These are phyloP conservation scores for Lepidochitona cinerea DNA, from an alignment of 2,888 invertebrate genomes.

Conservation along the genomic window DNA sequence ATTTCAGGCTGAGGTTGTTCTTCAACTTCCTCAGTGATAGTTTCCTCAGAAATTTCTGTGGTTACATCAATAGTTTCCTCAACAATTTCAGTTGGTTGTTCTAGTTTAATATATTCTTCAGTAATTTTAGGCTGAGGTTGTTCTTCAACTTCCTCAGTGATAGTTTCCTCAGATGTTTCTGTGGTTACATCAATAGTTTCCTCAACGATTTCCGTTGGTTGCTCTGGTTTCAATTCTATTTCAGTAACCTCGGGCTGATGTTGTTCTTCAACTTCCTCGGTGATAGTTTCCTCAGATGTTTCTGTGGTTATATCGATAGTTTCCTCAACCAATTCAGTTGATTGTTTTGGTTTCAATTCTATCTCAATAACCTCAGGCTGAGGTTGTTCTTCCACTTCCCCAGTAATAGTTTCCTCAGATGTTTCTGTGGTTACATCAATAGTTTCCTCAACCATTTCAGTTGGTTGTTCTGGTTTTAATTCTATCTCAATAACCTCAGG, in stretches of 20 bases:
- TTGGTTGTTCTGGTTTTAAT: neutral
- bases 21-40: too few species aligned
- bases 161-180: too few species aligned
- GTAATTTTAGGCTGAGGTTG: too few species aligned
- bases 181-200: too few species aligned
- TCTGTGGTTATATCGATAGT: constrained; percentile 17
- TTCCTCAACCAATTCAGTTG: constrained; percentile 21
- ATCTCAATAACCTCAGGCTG: neutral
- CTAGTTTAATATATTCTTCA: too few species aligned
- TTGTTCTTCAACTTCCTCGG: neutral
- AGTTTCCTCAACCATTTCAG: constrained; percentile 13
- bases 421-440: constrained; percentile 16
- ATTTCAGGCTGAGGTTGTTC: too few species aligned
- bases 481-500: constrained; percentile 1
- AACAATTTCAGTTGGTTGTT: too few species aligned
- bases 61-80: too few species aligned
- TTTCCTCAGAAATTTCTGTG: too few species aligned
- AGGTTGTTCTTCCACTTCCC: neutral
- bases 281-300: neutral
- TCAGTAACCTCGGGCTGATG: neutral
- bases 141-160: too few species aligned
- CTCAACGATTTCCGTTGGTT: too few species aligned
- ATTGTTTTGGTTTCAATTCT: neutral
- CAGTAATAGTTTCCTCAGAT: neutral
- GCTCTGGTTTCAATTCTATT: too few species aligned